Base-by-base conservation (phyloP, 1,140 invertebrate genomes). In the Zeugodacus cucurbitae region DNA sequence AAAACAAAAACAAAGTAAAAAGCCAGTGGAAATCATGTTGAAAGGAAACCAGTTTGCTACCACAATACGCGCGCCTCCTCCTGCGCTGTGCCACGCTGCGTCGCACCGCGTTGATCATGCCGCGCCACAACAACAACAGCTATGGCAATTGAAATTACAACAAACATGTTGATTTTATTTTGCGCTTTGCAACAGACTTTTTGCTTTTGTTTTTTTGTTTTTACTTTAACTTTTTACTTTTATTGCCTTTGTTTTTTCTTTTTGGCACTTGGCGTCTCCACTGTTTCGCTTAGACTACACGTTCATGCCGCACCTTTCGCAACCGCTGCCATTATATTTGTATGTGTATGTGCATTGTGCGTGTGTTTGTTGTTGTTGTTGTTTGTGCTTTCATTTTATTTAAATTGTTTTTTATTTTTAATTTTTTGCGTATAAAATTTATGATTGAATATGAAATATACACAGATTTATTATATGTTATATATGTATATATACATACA, bases 11-110 rank as follows among this genome's bases (percentile, higher is more conserved):
- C 11, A 32, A 74, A 5, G 32, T 59, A 59, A 26, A 59, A 59
- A 59, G n/a, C 5, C 20, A 59, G 67, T 37, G 67, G 17, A 22
- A 74, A 74, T 41, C 67, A 74, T 20, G 67, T 74, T 41, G 34
- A 74, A 74, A 74, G 67, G 11, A 74, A 74, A 74, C 67, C 67
- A 74, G 67, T 74, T 74, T 74, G 67, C 67, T 74, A 74, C 67
- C 67, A 74, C 67, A 74, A 74, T 74, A 74, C 67, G 67, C 67
- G 64, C 64, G 67, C 67, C 32, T 34, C 62, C 29, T 29, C 11
- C 67, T 37, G 22, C 17, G 32, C 34, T 8, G 34, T 2, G 20
- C 34, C 29, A 17, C 4, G 26, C 64, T 5, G 26, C 62, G 58
- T 8, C 26, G 29, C 32, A 29, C 32, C 17, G 29, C n/a, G n/a